Conservation (phyloP, 2,888 invertebrate species). For the Hofmannophila pseudospretella region DNA sequence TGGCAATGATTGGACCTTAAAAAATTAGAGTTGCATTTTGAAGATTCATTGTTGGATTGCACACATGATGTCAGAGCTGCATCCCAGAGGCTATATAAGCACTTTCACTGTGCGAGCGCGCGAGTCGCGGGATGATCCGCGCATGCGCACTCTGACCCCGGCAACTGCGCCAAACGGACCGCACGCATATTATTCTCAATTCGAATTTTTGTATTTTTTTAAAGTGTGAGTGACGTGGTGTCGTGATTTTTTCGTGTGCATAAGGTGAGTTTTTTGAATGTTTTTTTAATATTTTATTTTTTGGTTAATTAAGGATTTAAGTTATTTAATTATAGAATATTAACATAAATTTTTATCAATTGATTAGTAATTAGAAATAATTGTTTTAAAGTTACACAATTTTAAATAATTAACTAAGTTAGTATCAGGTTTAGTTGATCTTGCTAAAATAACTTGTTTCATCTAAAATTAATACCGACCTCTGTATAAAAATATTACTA, state of each 20-base stretch:
- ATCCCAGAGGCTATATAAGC: slow-evolving; percentile 68
- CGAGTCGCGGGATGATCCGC: slow-evolving; percentile 57
- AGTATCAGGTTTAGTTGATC: too few relatives aligned
- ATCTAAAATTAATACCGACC: too few relatives aligned
- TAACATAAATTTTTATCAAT: too few relatives aligned
- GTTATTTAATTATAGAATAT: background rate
- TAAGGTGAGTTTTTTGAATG: slow-evolving; percentile 64
- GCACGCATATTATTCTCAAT: slow-evolving; percentile 6
- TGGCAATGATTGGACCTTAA: too few relatives aligned
- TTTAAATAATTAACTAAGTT: too few relatives aligned
- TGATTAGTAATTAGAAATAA: too few relatives aligned
- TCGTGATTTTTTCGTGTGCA: slow-evolving; percentile 48
- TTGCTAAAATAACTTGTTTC: too few relatives aligned
- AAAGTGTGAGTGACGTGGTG: slow-evolving; percentile 56
- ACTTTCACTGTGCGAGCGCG: slow-evolving; percentile 64
- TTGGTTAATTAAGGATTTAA: slow-evolving; percentile 3
- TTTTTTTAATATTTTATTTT: slow-evolving; percentile 2
- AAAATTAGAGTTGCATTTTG: background rate
- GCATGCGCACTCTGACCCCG: slow-evolving; percentile 66
- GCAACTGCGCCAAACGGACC: slow-evolving; percentile 37
- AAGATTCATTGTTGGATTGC: background rate
- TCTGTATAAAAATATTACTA: too few relatives aligned
- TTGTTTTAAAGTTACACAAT: too few relatives aligned
- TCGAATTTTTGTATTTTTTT: slow-evolving; percentile 12
- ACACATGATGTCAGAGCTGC: slow-evolving; percentile 50